Evolutionary conservation across 2,888 invertebrate genomes (phyloP).

Genomic region (Dicyrtomina minuta): DNA sequence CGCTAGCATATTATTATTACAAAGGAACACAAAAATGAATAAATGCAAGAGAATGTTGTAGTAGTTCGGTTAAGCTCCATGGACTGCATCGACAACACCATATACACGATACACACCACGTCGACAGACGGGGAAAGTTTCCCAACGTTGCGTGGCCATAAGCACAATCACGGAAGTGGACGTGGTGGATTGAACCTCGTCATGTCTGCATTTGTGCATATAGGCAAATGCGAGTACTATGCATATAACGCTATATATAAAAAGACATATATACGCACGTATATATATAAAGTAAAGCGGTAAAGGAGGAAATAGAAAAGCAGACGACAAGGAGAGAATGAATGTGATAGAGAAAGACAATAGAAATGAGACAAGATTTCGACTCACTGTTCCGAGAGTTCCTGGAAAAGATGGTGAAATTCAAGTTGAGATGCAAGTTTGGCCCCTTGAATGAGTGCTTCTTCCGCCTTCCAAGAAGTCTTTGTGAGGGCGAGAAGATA

Average conservation of each 20-base stretch:
- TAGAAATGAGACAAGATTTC: neutral
- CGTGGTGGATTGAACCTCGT: no score
- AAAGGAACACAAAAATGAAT: neutral
- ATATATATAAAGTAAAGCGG: no score
- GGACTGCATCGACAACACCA: no score
- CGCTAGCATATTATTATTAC: no score
- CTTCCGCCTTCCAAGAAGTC: conserved; percentile 40
- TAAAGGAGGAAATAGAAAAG: neutral
- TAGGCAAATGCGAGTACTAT: no score
- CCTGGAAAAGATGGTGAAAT: conserved; percentile 44
- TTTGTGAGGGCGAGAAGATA: conserved; percentile 45
- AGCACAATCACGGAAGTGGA: no score
- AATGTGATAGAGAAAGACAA: neutral
- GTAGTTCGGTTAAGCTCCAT: neutral
- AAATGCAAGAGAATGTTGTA: neutral
- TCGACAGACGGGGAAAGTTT: no score
- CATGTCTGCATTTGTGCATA: no score
- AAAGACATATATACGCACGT: no score
- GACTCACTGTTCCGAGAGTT: conserved; percentile 45
- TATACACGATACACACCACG: no score
- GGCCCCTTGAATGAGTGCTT: conserved; percentile 43
- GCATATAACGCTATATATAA: no score
- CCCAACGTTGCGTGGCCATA: no score
- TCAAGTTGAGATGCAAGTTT: conserved; percentile 48
- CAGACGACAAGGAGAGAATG: neutral